phyloP scores from a whole-genome alignment of 2,797 vertebrate genomes.

The Enteromius afrohamiltoni region DNA sequence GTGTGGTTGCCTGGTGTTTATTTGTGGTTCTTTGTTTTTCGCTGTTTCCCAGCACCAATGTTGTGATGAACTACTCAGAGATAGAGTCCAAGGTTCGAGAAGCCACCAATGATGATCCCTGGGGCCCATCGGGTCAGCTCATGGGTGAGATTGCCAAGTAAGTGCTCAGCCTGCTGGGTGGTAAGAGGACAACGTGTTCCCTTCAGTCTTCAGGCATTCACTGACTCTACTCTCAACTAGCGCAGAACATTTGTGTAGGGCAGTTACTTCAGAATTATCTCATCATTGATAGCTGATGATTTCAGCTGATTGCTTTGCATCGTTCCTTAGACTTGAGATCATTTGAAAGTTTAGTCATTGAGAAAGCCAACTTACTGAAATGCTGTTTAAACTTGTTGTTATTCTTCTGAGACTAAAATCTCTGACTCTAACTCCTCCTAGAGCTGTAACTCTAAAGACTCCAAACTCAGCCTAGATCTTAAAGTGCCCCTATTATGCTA shows the following conservation, averaged over 20 bases:
- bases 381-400: too few relatives aligned
- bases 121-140: constrained; percentile 97
- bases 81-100: constrained; percentile 99
- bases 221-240: constrained; percentile 8
- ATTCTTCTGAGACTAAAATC: too few relatives aligned
- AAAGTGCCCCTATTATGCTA: too few relatives aligned
- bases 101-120: constrained; percentile 98
- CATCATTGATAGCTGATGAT: constrained; percentile 9
- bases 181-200: background rate
- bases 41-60: constrained; percentile 81
- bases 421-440: too few relatives aligned
- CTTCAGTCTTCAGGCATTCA: constrained; percentile 2
- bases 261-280: constrained; percentile 17
- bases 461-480: too few relatives aligned
- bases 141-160: constrained; percentile 98
- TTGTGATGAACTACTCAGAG: constrained; percentile 94
- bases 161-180: constrained; percentile 63
- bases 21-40: constrained; percentile 30
- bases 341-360: background rate
- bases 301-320: constrained; percentile 16
- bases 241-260: background rate
- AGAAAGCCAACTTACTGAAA: too few relatives aligned
- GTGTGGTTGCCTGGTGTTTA: constrained; percentile 22
- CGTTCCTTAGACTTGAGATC: background rate
- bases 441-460: too few relatives aligned